Evolutionary conservation across 1,140 invertebrate genomes (phyloP), one percentile per base, ranked within the genome.

Genomic region (Pararge aegeria): DNA sequence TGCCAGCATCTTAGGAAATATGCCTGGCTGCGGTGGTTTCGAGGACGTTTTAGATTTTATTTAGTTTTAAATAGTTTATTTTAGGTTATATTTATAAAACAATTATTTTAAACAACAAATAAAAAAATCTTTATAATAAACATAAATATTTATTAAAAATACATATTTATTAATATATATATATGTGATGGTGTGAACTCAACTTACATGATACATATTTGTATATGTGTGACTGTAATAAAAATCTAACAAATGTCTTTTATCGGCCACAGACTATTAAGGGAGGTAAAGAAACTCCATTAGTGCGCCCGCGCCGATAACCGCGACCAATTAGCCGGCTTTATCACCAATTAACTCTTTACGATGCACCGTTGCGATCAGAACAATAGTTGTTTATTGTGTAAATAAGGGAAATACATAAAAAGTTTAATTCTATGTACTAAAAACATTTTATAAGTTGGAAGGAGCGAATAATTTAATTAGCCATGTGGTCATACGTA

Each of bases 301-400:
- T 84, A 83, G 74, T 62, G 62, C 54, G 64, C 37, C 30, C 49
- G 62, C 66, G 59, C 64, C 83, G 83, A 83, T 86, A 80, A 66
- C 73, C 78, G 73, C 66, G 70, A 68, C 83, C 83, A 86, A 86
- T 86, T 86, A 86, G 60, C 48, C 59, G 65, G 51, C 61, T 83
- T 86, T 83, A 83, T 83, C 80, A 83, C 79, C 83, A 86, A 86
- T 86, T 84, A 84, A 77, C 75, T 68, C 66, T 86, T 86, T 86
- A 86, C 83, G 76, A 86, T 83, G 69, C 69, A 60, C 64, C n/a
- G 56, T 38, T 19, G 0, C 54, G 29, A 57, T 48, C 30, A 42
- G 55, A 63, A 63, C 54, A 48, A 54, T 46, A 16, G 13, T 62
- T 55, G 53, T 55, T 46, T 61, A 42, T 27, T 40, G 12, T 16